Percentiles rank a stretch among this genome's conserved stretches.
Conservation (phyloP, 2,888 invertebrate genomes). For the Torymus tubicola region DNA sequence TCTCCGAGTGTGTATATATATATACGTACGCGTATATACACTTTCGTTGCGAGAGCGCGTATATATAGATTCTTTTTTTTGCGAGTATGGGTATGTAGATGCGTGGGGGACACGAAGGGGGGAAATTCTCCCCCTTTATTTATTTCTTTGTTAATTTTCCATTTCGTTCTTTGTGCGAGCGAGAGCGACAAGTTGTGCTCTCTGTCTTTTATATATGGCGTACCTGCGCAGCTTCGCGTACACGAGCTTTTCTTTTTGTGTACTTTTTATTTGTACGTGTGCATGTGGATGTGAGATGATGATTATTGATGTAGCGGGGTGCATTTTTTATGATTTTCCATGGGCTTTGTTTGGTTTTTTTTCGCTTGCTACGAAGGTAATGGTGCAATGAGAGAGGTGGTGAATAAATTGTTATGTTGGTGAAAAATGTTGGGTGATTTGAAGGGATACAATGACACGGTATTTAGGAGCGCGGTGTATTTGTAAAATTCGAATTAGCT, state of each 20-base stretch:
- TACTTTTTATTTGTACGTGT: too few species aligned
- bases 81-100: neutral
- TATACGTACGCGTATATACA: neutral
- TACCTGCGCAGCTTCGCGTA: too few species aligned
- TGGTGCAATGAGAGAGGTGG: too few species aligned
- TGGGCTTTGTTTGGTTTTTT: too few species aligned
- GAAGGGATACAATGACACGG: too few species aligned
- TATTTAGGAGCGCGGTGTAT: too few species aligned
- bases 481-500: too few species aligned
- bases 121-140: slow-evolving; percentile 15
- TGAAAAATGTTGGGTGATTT: too few species aligned
- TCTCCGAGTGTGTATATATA: neutral
- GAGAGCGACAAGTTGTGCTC: neutral
- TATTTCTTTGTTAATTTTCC: slow-evolving; percentile 38
- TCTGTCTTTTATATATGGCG: neutral
- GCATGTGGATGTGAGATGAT: neutral
- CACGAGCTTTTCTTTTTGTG: too few species aligned
- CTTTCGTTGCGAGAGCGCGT: neutral
- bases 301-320: slow-evolving; percentile 14
- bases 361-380: too few species aligned
- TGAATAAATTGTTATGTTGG: too few species aligned
- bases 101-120: neutral
- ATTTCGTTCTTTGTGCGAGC: neutral
- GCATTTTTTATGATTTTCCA: too few species aligned
- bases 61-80: neutral